Evolutionary conservation across 2,113 vertebrate species (phyloP).

Genomic region (Scomber scombrus): DNA sequence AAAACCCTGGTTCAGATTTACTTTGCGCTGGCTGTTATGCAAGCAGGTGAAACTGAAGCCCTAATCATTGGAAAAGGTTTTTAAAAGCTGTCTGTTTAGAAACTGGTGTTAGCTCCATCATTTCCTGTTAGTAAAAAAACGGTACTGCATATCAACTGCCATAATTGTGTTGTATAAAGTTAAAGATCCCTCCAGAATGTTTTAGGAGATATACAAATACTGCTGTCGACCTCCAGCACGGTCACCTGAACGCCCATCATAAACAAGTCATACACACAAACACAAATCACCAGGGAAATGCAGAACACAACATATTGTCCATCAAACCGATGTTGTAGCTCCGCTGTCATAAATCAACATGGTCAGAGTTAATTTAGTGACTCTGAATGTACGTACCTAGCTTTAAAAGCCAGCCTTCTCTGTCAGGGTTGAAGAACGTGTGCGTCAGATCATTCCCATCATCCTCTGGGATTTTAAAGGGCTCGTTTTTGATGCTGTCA

Average conservation of each 20-base stretch:
- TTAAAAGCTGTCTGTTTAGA: too few relatives aligned
- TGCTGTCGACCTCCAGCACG: slow-evolving; percentile 10
- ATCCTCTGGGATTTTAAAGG: slow-evolving; percentile 99
- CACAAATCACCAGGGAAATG: not conserved
- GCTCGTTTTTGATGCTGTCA: slow-evolving; percentile 99
- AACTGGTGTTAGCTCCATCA: too few relatives aligned
- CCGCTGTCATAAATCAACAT: slow-evolving; percentile 2
- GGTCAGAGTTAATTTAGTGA: slow-evolving; percentile 1
- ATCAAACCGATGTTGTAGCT: not conserved
- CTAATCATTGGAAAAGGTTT: not conserved
- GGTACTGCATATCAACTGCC: too few relatives aligned
- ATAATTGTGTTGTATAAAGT: too few relatives aligned
- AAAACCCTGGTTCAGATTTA: too few relatives aligned
- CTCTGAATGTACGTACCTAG: slow-evolving; percentile 87
- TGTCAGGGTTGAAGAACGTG: slow-evolving; percentile 99
- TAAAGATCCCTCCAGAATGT: too few relatives aligned
- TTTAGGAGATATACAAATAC: too few relatives aligned
- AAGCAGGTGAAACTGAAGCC: not conserved
- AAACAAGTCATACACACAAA: slow-evolving; percentile 1
- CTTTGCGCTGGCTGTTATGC: too few relatives aligned
- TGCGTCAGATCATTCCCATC: slow-evolving; percentile 98
- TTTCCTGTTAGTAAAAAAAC: too few relatives aligned
- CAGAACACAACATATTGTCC: not conserved
- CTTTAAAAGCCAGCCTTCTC: slow-evolving; percentile 98
- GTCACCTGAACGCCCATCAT: not conserved